Evolutionary conservation across 1,140 invertebrate genomes (phyloP), one percentile per base, ranked within the genome.

Genomic region (Leptinotarsa defecta): DNA sequence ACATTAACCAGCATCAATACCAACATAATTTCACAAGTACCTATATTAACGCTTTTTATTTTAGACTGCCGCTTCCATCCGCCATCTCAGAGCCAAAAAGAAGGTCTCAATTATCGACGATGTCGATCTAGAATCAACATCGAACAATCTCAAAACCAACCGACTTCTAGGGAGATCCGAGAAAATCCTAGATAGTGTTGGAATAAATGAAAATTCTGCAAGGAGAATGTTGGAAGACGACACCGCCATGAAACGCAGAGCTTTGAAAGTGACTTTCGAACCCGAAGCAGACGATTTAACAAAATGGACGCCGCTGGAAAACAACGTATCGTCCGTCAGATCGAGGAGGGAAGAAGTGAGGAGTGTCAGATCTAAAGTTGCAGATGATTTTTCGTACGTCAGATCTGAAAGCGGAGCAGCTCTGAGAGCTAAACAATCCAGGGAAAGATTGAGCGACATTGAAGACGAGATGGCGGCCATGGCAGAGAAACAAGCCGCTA

Each of bases 401-500:
- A 62, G 57, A 4, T 49, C 71, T 6, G 70, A 71, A 11, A 80
- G 73, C 24, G 81, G 79, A 13, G 84, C 85, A 15, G 69, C 79
- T 17, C 22, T 80, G 1, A 77, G 84, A 52, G 86, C 86, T 0
- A 84, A 82, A 71, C 81, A 86, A 73, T 82, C 83, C 2, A 85
- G 88, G 61, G 89, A 89, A 4, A 87, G 89, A 61, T 81, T 91
- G 22, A 85, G 85, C 11, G 90, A 91, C 74, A 83, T 91, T 64
- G 89, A 91, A 78, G 89, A 90, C 69, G 90, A 91, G 83, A 89
- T 90, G 86, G 85, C 87, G 17, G 88, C 88, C 71, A 81, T 91
- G 68, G 87, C 83, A 22, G 88, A 90, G 76, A 86, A 88, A 76
- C 88, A 86, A 77, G 88, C 87, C 0, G 87, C 86, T 1, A 88